phyloP scores from a whole-genome alignment of 2,888 invertebrate species.

The Andrena camellia region DNA sequence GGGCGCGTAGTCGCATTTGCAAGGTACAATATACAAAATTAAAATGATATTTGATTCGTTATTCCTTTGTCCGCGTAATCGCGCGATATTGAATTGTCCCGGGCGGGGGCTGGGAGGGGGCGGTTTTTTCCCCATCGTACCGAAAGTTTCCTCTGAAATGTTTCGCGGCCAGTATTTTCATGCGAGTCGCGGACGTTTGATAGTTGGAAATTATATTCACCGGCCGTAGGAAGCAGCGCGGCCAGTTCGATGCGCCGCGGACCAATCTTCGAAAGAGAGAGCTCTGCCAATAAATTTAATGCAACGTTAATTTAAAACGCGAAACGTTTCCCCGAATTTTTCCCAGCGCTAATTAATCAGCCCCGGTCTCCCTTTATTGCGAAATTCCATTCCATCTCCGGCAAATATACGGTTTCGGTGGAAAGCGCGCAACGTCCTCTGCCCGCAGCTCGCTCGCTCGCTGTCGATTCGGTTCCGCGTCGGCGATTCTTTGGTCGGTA shows the following conservation, averaged over 20 bases:
- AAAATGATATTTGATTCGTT: conserved; percentile 69
- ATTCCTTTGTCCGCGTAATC: conserved; percentile 68
- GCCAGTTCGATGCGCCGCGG: conserved; percentile 41
- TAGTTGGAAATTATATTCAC: conserved; percentile 66
- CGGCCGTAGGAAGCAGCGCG: not conserved
- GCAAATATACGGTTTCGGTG: conserved; percentile 9
- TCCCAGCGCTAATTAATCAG: conserved; percentile 65
- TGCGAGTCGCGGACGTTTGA: conserved; percentile 57
- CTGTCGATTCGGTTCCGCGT: not conserved
- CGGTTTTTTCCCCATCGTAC: conserved; percentile 48
- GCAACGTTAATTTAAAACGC: conserved; percentile 68
- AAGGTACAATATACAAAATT: conserved; percentile 68
- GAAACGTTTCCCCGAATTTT: conserved; percentile 58
- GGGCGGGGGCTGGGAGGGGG: conserved; percentile 19
- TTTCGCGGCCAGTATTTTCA: conserved; percentile 56
- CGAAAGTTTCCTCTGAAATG: conserved; percentile 51
- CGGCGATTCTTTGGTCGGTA: not conserved
- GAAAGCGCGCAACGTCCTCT: not conserved
- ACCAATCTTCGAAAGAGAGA: conserved; percentile 62
- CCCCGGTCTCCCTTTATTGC: conserved; percentile 40
- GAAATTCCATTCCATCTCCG: conserved; percentile 23
- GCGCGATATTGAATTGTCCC: conserved; percentile 68
- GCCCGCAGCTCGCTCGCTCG: not conserved
- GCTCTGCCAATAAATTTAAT: conserved; percentile 66
- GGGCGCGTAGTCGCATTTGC: conserved; percentile 21